A percentile compares a stretch with the other conserved stretches of the same genome.
Conservation (phyloP, 2,797 vertebrate species). For the Allobates femoralis region DNA sequence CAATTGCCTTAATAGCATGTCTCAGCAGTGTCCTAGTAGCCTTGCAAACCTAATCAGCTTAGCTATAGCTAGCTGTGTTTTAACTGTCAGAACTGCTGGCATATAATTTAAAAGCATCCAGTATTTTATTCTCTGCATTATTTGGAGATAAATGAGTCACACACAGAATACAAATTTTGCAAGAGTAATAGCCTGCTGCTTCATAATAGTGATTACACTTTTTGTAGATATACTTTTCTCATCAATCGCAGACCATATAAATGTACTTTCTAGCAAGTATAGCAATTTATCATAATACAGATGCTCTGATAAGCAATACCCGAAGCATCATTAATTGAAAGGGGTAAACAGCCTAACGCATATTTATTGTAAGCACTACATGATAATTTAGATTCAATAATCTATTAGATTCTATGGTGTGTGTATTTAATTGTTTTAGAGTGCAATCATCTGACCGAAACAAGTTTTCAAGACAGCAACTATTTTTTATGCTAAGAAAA, state of each 20-base stretch:
- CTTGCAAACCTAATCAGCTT: slow-evolving; percentile 50
- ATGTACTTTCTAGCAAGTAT: slow-evolving; percentile 60
- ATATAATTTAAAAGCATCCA: slow-evolving; percentile 57
- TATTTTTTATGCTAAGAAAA: neutral
- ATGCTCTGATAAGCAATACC: slow-evolving; percentile 63
- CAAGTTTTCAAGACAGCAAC: slow-evolving; percentile 12
- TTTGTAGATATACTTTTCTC: slow-evolving; percentile 51
- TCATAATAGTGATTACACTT: slow-evolving; percentile 56
- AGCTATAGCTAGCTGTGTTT: slow-evolving; percentile 53
- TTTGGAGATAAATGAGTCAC: slow-evolving; percentile 56
- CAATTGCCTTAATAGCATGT: slow-evolving; percentile 54
- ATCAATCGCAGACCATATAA: slow-evolving; percentile 56
- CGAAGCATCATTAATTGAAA: slow-evolving; percentile 64
- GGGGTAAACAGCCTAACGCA: slow-evolving; percentile 41
- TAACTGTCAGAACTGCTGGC: slow-evolving; percentile 47
- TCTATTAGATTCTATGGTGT: slow-evolving; percentile 30
- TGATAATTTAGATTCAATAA: slow-evolving; percentile 54
- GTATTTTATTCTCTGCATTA: slow-evolving; percentile 62
- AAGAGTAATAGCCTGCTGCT: slow-evolving; percentile 48
- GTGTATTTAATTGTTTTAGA: slow-evolving; percentile 47
- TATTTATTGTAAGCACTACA: slow-evolving; percentile 49
- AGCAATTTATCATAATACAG: slow-evolving; percentile 48
- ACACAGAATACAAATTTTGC: slow-evolving; percentile 32
- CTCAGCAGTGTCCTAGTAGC: slow-evolving; percentile 53
- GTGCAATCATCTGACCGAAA: slow-evolving; percentile 25